Percentiles rank a stretch among this genome's conserved stretches.
Evolutionary conservation across 37 sponge, comb jelly and placozoan genomes (phyloP).

Genomic region (Oopsacas minuta): DNA sequence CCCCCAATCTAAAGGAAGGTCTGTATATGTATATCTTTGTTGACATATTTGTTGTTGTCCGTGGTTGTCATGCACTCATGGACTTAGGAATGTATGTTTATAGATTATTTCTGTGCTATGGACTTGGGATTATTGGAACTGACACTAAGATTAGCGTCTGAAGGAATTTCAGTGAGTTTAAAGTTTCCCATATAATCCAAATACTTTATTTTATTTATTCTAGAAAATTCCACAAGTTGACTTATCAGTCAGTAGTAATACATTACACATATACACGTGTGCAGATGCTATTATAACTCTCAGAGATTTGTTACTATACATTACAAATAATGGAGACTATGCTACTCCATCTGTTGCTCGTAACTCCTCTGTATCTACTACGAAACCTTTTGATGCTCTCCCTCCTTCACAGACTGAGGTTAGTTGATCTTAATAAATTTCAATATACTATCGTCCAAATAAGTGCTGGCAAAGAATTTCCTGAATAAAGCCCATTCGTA

Average conservation of each 20-base stretch:
- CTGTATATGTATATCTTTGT: background rate
- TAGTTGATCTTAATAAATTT: no score
- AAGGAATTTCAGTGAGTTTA: background rate
- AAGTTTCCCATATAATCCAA: no score
- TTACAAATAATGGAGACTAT: slow-evolving; percentile 49
- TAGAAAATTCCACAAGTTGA: slow-evolving; percentile 33
- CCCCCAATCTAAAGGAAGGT: slow-evolving; percentile 2
- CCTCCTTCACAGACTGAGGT: no score
- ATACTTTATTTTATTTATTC: background rate
- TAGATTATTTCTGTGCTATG: slow-evolving; percentile 67
- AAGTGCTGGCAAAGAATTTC: no score
- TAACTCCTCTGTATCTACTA: background rate
- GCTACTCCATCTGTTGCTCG: background rate
- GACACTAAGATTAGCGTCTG: slow-evolving; percentile 31
- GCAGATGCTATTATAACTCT: slow-evolving; percentile 71
- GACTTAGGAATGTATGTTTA: background rate
- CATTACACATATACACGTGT: slow-evolving; percentile 65
- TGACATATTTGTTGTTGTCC: background rate
- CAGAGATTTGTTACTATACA: slow-evolving; percentile 65
- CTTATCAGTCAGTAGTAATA: slow-evolving; percentile 53
- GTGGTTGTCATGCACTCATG: background rate
- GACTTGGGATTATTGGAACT: slow-evolving; percentile 56
- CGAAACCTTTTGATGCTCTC: background rate
- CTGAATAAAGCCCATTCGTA: no score
- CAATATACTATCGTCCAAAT: no score